phyloP scores from a whole-genome alignment of 2,888 invertebrate genomes.

The Phragmatobia fuliginosa region DNA sequence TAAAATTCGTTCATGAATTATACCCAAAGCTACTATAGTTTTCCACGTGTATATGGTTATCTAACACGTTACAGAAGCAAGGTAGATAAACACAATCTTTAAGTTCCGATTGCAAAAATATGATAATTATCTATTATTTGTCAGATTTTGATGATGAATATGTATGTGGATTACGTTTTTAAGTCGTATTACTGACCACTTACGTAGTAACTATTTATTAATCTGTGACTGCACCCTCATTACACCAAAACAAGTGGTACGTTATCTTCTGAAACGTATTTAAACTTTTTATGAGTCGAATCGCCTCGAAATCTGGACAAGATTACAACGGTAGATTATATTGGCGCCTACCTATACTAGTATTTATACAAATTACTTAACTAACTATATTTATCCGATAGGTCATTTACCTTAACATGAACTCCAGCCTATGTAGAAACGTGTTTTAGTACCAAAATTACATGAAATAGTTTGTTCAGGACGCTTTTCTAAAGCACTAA shows the following conservation, averaged over 20 bases:
- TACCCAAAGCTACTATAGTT: too few relatives aligned
- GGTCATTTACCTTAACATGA: not conserved
- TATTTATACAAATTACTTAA: not conserved
- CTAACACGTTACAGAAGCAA: too few relatives aligned
- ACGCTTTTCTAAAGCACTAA: constrained; percentile 10
- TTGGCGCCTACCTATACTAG: not conserved
- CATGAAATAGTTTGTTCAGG: constrained; percentile 6
- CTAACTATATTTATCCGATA: not conserved
- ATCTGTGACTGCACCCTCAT: too few relatives aligned
- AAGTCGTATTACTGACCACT: not conserved
- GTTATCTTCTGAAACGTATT: not conserved
- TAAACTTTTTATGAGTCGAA: not conserved
- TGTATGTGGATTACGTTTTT: too few relatives aligned
- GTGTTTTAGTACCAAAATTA: not conserved
- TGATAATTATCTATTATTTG: too few relatives aligned
- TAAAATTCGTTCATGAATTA: too few relatives aligned
- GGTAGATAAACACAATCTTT: too few relatives aligned
- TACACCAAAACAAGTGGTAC: not conserved
- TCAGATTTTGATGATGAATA: too few relatives aligned
- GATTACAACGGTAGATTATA: not conserved
- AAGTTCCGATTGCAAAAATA: too few relatives aligned
- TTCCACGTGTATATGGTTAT: too few relatives aligned
- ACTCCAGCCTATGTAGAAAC: not conserved
- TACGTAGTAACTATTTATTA: too few relatives aligned
- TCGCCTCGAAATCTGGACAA: not conserved